phyloP scores from a whole-genome alignment of 2,888 invertebrate species.

The Aphrophora alni region DNA sequence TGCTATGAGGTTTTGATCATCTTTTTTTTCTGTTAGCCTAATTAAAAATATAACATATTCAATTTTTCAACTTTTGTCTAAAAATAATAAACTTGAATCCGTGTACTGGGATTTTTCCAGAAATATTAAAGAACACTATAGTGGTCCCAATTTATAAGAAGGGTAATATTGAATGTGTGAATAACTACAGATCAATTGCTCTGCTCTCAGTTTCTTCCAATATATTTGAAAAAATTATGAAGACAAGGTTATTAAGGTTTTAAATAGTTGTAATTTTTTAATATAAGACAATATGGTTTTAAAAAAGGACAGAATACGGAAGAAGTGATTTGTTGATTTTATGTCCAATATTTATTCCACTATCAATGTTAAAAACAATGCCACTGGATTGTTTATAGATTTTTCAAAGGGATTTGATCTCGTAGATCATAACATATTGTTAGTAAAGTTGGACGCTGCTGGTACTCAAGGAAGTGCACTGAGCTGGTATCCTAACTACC shows the following conservation, averaged over 20 bases:
- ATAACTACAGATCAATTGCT: not conserved
- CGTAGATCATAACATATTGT: not conserved
- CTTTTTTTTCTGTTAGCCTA: too few species aligned
- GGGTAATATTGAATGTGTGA: not conserved
- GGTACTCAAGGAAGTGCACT: not conserved
- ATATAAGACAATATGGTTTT: not conserved
- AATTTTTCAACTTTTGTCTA: not conserved
- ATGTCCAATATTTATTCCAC: not conserved
- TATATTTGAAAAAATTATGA: not conserved
- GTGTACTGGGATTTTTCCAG: not conserved
- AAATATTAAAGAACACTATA: not conserved
- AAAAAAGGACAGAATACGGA: not conserved
- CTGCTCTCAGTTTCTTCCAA: not conserved
- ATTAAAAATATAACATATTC: not conserved
- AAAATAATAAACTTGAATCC: too few species aligned
- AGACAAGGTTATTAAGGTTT: not conserved
- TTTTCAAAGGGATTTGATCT: not conserved
- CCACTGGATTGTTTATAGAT: not conserved
- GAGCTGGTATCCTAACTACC: not conserved
- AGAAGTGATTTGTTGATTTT: not conserved
- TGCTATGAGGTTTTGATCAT: too few species aligned
- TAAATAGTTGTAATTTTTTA: not conserved
- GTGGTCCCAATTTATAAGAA: slow-evolving; percentile 2
- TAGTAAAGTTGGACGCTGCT: not conserved
- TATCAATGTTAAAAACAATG: not conserved